phyloP scores from a whole-genome alignment of 2,888 invertebrate genomes.

The Elmis aenea region DNA sequence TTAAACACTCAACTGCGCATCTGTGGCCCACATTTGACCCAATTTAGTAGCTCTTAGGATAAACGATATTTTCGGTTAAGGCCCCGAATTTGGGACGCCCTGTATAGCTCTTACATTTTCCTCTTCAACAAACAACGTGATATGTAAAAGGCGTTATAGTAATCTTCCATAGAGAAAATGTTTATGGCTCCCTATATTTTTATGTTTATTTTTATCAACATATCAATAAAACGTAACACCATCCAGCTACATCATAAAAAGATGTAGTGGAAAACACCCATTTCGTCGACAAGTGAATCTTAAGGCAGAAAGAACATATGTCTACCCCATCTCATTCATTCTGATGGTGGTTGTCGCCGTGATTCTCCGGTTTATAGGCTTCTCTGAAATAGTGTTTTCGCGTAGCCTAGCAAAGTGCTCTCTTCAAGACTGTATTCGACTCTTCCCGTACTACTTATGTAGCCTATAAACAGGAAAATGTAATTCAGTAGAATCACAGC shows the following conservation, averaged over 20 bases:
- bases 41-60: too few species aligned
- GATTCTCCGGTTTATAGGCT: constrained; percentile 31
- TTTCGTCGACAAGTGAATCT: constrained; percentile 23
- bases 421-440: constrained; percentile 14
- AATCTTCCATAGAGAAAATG: too few species aligned
- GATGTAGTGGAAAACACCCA: constrained; percentile 17
- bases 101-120: too few species aligned
- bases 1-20: too few species aligned
- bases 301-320: constrained; percentile 28
- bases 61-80: too few species aligned
- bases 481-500: constrained; percentile 25
- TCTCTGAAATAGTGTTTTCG: constrained; percentile 24
- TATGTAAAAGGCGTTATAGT: too few species aligned
- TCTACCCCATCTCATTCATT: constrained; percentile 25
- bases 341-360: constrained; percentile 22
- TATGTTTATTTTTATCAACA: constrained; percentile 31
- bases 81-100: too few species aligned
- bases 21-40: too few species aligned
- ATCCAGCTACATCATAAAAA: constrained; percentile 28
- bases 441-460: constrained; percentile 21
- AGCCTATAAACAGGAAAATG: constrained; percentile 32
- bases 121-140: too few species aligned
- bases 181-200: constrained; percentile 29
- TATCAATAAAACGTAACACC: constrained; percentile 18
- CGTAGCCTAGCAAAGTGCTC: constrained; percentile 16